phyloP scores from a whole-genome alignment of 1,140 invertebrate genomes.

The Apis mellifera region Amel_HAv3.1 CM009945.2:9300001-9300500 shows the following conservation, averaged over 20 bases:
- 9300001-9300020: too few species aligned
- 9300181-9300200: too few species aligned
- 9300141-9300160: too few species aligned
- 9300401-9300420: background rate
- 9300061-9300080: too few species aligned
- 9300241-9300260: background rate
- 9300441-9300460: background rate
- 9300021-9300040: too few species aligned
- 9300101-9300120: too few species aligned
- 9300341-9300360: background rate
- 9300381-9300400: background rate
- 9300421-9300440: background rate
- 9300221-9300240: background rate
- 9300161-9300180: too few species aligned
- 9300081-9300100: too few species aligned
- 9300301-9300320: slow-evolving; percentile 57
- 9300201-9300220: background rate
- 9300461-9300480: too few species aligned
- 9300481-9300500: too few species aligned
- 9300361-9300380: background rate
- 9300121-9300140: too few species aligned
- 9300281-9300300: background rate
- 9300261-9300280: background rate
- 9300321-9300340: slow-evolving; percentile 68
- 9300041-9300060: too few species aligned